Evolutionary conservation across 2,888 invertebrate genomes (phyloP).

Genomic region (Nephrotoma guestfalica): DNA sequence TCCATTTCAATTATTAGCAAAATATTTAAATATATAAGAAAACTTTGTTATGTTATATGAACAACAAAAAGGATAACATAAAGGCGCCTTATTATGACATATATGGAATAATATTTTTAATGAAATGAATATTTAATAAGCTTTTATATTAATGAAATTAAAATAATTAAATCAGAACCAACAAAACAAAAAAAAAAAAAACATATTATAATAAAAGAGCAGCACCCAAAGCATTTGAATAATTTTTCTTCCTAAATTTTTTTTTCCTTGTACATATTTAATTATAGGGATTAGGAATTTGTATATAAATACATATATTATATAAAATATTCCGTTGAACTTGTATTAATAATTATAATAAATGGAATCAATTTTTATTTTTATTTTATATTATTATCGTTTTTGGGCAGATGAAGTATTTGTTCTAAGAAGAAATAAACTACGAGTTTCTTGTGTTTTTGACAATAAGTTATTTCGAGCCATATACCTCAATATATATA

Average conservation of each 20-base stretch:
- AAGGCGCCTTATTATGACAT: not conserved
- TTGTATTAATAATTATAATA: not conserved
- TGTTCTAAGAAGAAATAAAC: too few relatives aligned
- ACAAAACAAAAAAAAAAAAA: not conserved
- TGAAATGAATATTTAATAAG: not conserved
- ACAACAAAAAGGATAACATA: not conserved
- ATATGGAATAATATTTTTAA: not conserved
- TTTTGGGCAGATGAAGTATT: not conserved
- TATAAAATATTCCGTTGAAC: not conserved
- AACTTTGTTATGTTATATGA: not conserved
- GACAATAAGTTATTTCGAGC: not conserved
- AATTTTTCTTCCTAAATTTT: not conserved
- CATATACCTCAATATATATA: too few relatives aligned
- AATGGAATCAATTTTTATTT: not conserved
- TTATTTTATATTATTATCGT: not conserved
- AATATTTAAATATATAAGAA: not conserved
- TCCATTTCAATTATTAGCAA: not conserved
- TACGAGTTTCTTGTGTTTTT: not conserved
- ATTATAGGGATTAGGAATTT: not conserved
- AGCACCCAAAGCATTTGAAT: not conserved
- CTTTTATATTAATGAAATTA: not conserved
- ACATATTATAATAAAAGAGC: not conserved
- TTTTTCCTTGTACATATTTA: not conserved
- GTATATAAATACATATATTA: not conserved
- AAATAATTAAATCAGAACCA: not conserved